Evolutionary conservation across 2,797 vertebrate species (phyloP).

Genomic region (Cephalopachus bancanus): DNA sequence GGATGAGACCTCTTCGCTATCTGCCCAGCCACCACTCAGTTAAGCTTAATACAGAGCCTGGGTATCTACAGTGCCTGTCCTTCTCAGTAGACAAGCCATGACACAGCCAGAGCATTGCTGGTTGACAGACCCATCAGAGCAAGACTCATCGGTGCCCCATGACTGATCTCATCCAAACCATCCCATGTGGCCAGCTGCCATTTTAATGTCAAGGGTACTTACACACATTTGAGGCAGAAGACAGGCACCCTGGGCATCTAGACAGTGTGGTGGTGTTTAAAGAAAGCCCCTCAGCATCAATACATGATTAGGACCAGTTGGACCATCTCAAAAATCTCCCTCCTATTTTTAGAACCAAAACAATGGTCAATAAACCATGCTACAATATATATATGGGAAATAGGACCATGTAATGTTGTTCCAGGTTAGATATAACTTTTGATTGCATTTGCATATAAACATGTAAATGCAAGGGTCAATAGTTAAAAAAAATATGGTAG

Average conservation of each 20-base stretch:
- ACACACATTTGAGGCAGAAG: background rate
- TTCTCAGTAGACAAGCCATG: background rate
- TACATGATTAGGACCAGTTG: too few relatives aligned
- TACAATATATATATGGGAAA: background rate
- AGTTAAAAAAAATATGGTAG: background rate
- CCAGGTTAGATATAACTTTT: background rate
- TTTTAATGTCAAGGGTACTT: background rate
- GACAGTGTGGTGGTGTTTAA: too few relatives aligned
- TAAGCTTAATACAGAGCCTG: background rate
- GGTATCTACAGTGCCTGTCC: too few relatives aligned
- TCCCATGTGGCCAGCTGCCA: fast-evolving
- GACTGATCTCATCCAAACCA: background rate
- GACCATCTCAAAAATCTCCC: background rate
- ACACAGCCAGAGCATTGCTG: background rate
- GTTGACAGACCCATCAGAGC: background rate
- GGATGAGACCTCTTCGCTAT: background rate
- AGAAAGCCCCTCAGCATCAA: background rate
- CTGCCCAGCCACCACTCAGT: fast-evolving
- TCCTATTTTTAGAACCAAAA: background rate
- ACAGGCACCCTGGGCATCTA: background rate
- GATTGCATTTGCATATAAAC: background rate
- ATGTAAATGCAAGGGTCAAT: background rate
- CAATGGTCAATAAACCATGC: too few relatives aligned
- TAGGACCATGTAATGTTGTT: background rate
- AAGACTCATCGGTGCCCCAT: background rate